Evolutionary conservation across 2,797 vertebrate species (phyloP).

Genomic region (Tapirus indicus): DNA sequence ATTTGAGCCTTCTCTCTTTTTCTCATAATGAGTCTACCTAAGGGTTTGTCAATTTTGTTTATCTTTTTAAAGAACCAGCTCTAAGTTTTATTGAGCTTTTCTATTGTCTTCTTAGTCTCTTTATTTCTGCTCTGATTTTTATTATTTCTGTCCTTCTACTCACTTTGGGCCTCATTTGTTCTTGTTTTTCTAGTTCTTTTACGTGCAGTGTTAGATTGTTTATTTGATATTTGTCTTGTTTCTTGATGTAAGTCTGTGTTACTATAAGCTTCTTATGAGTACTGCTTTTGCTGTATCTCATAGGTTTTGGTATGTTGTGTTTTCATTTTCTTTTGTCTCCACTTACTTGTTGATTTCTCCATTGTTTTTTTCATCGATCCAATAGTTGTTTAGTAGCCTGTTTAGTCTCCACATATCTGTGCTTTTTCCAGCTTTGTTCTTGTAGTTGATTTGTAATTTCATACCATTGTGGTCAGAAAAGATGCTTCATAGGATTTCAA

Average conservation of each 20-base stretch:
- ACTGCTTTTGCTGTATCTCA: neutral
- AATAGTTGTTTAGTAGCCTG: neutral
- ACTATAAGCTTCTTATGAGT: neutral
- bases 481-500: too few relatives aligned
- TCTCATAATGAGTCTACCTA: neutral
- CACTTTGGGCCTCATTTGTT: neutral
- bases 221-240: neutral
- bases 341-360: neutral
- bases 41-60: neutral
- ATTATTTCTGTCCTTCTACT: neutral
- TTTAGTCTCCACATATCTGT: neutral
- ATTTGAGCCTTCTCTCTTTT: neutral
- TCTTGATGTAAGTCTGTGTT: neutral
- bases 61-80: neutral
- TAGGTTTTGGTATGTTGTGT: neutral
- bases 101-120: neutral
- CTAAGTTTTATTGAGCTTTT: neutral
- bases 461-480: too few relatives aligned
- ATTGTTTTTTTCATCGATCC: neutral
- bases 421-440: neutral
- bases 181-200: neutral
- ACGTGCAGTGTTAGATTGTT: neutral
- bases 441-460: neutral
- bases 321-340: neutral
- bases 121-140: neutral